phyloP scores from a whole-genome alignment of 2,888 invertebrate species.

The Apodemia zela region DNA sequence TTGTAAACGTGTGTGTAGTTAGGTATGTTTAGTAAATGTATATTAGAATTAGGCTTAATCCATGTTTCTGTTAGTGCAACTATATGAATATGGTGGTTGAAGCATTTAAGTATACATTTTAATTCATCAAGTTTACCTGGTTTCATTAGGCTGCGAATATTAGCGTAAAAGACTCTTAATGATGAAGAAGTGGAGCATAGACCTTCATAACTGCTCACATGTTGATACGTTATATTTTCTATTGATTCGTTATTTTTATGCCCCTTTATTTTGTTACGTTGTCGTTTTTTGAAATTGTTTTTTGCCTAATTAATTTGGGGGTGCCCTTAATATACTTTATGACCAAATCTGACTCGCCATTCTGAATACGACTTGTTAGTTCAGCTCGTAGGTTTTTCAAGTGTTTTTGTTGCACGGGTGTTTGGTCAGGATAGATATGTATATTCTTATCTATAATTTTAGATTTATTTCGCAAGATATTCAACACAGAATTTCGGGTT shows the following conservation, averaged over 20 bases:
- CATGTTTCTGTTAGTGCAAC: slow-evolving; percentile 33
- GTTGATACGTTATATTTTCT: neutral
- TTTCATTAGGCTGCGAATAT: slow-evolving; percentile 17
- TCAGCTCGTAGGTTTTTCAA: slow-evolving; percentile 7
- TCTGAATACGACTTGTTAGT: neutral
- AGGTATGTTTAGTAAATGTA: slow-evolving; percentile 21
- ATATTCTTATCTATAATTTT: neutral
- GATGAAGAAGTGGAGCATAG: neutral
- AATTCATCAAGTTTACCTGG: slow-evolving; percentile 21
- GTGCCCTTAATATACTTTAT: slow-evolving; percentile 13
- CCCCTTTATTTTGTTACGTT: too few species aligned
- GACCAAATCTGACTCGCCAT: slow-evolving; percentile 8
- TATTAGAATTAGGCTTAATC: slow-evolving; percentile 28
- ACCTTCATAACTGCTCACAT: neutral
- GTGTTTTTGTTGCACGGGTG: slow-evolving; percentile 6
- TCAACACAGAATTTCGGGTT: neutral
- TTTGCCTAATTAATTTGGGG: neutral
- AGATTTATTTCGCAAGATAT: neutral
- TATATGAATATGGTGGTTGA: slow-evolving; percentile 21
- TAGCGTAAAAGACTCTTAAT: slow-evolving; percentile 16
- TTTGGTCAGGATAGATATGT: slow-evolving; percentile 13
- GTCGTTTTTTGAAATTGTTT: too few species aligned
- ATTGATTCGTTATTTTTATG: too few species aligned
- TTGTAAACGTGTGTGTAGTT: slow-evolving; percentile 35
- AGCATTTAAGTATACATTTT: slow-evolving; percentile 2